Evolutionary conservation across 2,888 invertebrate genomes (phyloP), one percentile per base, ranked within the genome.

Genomic region (Dioctria rufipes): DNA sequence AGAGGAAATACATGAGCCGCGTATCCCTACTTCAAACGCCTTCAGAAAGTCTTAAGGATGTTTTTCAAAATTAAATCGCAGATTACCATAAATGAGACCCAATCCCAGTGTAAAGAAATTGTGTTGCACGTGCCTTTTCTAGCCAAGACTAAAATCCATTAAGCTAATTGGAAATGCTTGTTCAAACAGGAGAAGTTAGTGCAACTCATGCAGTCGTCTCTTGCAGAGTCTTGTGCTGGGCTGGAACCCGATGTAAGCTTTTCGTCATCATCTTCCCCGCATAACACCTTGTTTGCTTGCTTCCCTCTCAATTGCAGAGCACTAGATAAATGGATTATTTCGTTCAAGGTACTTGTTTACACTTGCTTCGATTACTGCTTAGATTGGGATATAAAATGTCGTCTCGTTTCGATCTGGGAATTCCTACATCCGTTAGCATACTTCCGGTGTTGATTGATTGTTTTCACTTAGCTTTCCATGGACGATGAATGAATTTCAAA

Each of bases 301-400:
- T 4, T 51, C 25, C 39, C 49, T 69, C 51, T 69, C 51, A 37
- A 5, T 69, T 54, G 51, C 69, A 69, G 4, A 51, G 43, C 25
- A 25, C 51, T 11, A 2, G 49, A 51, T 69, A 69, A 69, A 69
- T 51, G 69, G 69, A 69, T 69, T 69, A 69, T 69, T 69, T 69
- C 69, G 49, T 69, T 69, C 3, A 25, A 69, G 69, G 39, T 51
- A 69, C 49, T 37, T 69, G 69, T 69, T 51, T 69, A 69, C 69
- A 69, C 69, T 69, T 69, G n/a, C 39, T 51, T 4, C 49, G 39
- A 69, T 69, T 69, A 37, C 51, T 54, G 54, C 54, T 54, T 54
- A n/a, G 54, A 54, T n/a, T 11, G n/a, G 11, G 54, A 46, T 46
- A 25, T 25, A 25, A 25, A 25, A 25, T 25, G 25, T 25, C 25